These are phyloP conservation scores for Thaleichthys pacificus DNA, from an alignment of 2,797 vertebrate genomes.

Conservation along the genomic window DNA sequence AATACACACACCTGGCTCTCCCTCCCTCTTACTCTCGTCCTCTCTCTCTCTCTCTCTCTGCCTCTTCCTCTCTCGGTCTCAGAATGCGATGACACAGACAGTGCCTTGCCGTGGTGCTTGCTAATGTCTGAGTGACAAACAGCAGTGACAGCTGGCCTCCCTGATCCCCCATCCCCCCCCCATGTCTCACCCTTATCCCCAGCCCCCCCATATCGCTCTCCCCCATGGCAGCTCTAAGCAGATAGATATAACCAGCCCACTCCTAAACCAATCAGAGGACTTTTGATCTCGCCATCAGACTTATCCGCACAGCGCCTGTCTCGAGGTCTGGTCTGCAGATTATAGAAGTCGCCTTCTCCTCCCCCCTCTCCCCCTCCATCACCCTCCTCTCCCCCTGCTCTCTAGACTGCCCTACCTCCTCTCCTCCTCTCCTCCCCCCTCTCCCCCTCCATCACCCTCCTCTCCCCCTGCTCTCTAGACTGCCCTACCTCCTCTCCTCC, in stretches of 20 bases:
- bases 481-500: no score
- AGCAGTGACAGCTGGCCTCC: slow-evolving; percentile 44
- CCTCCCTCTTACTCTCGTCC: no score
- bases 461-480: no score
- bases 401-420: no score
- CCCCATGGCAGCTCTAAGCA: slow-evolving; percentile 28
- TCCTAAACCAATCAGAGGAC: slow-evolving; percentile 42
- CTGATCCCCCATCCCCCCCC: slow-evolving; percentile 8
- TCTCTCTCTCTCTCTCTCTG: no score
- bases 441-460: no score
- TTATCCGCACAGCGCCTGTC: slow-evolving; percentile 14
- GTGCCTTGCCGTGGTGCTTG: slow-evolving; percentile 16
- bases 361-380: background rate
- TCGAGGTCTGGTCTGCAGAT: no score
- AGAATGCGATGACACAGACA: background rate
- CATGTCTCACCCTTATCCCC: slow-evolving; percentile 6
- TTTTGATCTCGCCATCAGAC: slow-evolving; percentile 33
- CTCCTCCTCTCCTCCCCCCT: no score
- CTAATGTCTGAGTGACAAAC: slow-evolving; percentile 27
- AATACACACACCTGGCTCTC: background rate
- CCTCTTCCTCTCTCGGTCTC: no score
- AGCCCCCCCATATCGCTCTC: slow-evolving; percentile 14
- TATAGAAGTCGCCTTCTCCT: background rate
- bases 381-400: no score
- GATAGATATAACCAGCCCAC: slow-evolving; percentile 44